Conservation (phyloP, 2,113 vertebrate genomes). For the Suricata suricatta region DNA sequence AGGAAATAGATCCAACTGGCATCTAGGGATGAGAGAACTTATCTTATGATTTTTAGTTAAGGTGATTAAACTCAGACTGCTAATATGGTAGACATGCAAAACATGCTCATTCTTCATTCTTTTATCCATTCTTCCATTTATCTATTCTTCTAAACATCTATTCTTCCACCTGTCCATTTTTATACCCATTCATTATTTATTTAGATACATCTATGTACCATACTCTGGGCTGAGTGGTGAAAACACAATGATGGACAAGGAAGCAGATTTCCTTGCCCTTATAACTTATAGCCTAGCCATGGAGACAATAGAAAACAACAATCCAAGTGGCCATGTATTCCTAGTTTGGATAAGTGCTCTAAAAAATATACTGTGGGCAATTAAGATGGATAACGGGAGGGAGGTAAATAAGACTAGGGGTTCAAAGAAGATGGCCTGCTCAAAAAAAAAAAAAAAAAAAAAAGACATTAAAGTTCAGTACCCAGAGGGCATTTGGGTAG, state of each 20-base stretch:
- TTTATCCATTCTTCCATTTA: not conserved
- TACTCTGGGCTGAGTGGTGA: not conserved
- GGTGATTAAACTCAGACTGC: not conserved
- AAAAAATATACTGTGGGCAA: not conserved
- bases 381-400: not conserved
- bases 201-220: not conserved
- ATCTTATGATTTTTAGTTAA: not conserved
- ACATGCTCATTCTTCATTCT: not conserved
- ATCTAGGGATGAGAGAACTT: not conserved
- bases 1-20: not conserved
- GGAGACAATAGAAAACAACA: not conserved
- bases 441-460: not conserved
- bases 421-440: not conserved
- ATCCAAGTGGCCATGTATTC: not conserved
- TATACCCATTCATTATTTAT: not conserved
- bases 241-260: not conserved
- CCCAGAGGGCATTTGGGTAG: not conserved
- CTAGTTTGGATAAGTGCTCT: not conserved
- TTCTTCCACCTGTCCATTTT: not conserved
- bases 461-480: not conserved
- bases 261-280: not conserved
- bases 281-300: not conserved
- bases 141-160: not conserved
- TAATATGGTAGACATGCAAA: not conserved
- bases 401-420: not conserved